Evolutionary conservation across 2,797 vertebrate species (phyloP), one percentile per base, ranked within the genome.

Genomic region (Caiman crocodilus): DNA sequence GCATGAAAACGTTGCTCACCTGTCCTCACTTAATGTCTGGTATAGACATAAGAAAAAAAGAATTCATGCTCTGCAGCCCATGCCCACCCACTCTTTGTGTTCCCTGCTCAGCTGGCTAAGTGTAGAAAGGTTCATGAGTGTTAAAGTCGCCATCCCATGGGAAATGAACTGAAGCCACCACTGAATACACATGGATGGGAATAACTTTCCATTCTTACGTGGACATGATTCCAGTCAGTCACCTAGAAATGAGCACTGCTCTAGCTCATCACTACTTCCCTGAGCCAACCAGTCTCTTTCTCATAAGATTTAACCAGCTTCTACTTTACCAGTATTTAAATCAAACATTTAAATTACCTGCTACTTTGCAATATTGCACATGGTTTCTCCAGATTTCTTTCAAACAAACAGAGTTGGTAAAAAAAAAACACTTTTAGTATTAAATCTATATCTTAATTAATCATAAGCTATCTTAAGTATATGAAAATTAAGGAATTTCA

Each of bases 371-470:
- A 79, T 14, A 21, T 88, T 94, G 73, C 26, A 88, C 84, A 77
- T 64, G 25, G 50, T 88, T 94, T 95, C 78, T 90, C 79, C 94
- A 83, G 73, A 90, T 87, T 96, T 93, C 91, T 80, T 90, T 83
- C 32, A 84, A 92, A 73, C 58, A 87, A 59, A 84, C 32, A 42
- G 93, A 85, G 28, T 83, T 86, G 26, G 60, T 30, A 85, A 87
- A 90, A 94, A 89, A 95, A 95, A 81, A 65, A 9, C 10, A 4
- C 35, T 28, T 83, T 91, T 63, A 55, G 4, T 87, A 93, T 90
- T 85, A 94, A 88, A 93, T 84, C 35, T 69, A 85, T 85, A 96
- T 90, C 94, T 97, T 96, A 97, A 97, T 96, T 96, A 97, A 96
- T 86, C 87, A 95, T 93, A 94, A 96, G 85, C 55, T 95, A 77